Conservation (phyloP, 2,113 vertebrate species). For the Leiothrix lutea region DNA sequence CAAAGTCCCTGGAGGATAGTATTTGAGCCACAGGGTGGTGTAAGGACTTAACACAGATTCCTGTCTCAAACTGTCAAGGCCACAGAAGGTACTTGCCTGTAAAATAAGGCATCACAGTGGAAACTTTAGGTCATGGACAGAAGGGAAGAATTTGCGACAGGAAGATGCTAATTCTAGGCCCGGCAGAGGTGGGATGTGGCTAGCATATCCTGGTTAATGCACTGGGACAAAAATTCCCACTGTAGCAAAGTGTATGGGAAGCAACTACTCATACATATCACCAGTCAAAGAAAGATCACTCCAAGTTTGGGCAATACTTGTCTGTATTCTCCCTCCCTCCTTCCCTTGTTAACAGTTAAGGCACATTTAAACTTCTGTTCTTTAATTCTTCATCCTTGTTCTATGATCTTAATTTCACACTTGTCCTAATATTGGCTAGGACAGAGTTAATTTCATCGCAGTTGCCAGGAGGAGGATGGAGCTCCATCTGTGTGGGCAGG, state of each 20-base stretch:
- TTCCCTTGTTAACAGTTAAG: not conserved
- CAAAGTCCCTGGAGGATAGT: not conserved
- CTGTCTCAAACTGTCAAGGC: not conserved
- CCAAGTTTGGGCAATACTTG: too few relatives aligned
- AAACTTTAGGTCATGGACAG: not conserved
- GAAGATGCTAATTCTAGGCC: not conserved
- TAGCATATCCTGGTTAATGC: not conserved
- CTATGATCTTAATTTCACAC: not conserved
- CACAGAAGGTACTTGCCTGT: not conserved
- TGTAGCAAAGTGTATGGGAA: not conserved
- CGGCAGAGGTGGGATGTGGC: fast-evolving
- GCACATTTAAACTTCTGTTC: not conserved
- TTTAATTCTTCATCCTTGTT: not conserved
- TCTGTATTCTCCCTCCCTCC: not conserved
- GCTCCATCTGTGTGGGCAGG: not conserved
- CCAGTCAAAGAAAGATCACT: not conserved
- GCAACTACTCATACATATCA: not conserved
- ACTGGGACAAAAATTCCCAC: fast-evolving
- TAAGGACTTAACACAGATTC: not conserved
- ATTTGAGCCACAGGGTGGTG: not conserved
- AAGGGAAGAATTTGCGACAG: not conserved
- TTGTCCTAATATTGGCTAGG: not conserved
- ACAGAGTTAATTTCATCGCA: not conserved
- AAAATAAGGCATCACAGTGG: not conserved
- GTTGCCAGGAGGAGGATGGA: not conserved